phyloP scores from a whole-genome alignment of 2,113 vertebrate species.

The Petrocephalus zakoni region DNA sequence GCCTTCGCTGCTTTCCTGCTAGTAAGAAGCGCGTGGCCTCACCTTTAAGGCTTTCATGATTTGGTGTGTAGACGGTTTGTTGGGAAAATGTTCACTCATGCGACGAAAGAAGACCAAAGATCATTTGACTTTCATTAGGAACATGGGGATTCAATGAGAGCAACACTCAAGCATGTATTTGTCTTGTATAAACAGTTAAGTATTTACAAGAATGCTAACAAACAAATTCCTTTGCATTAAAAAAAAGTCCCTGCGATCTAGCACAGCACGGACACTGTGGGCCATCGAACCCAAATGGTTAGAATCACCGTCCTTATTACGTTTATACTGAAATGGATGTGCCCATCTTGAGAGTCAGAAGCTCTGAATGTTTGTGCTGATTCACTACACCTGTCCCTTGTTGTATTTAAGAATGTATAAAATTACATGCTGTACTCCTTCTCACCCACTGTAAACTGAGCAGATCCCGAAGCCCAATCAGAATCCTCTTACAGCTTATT shows the following conservation, averaged over 20 bases:
- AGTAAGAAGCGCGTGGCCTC: conserved; percentile 35
- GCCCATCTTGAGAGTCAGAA: conserved; percentile 8
- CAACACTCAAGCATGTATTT: background rate
- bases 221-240: background rate
- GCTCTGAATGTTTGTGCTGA: conserved; percentile 2
- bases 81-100: conserved; percentile 22
- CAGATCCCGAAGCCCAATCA: background rate
- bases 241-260: conserved; percentile 10
- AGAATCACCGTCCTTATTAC: conserved; percentile 27
- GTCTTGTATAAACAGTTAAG: conserved; percentile 21
- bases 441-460: background rate
- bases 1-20: conserved; percentile 12
- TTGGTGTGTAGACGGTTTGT: conserved; percentile 24
- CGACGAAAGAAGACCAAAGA: conserved; percentile 8
- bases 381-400: background rate
- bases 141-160: conserved; percentile 19
- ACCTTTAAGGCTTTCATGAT: conserved; percentile 24
- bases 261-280: background rate
- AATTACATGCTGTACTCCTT: background rate
- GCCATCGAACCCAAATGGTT: conserved; percentile 19
- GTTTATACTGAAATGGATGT: background rate
- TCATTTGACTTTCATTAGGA: conserved; percentile 40
- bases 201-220: conserved; percentile 18
- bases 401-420: background rate
- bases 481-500: background rate